Evolutionary conservation across 2,113 vertebrate species (phyloP).

Genomic region (Holacanthus passer): DNA sequence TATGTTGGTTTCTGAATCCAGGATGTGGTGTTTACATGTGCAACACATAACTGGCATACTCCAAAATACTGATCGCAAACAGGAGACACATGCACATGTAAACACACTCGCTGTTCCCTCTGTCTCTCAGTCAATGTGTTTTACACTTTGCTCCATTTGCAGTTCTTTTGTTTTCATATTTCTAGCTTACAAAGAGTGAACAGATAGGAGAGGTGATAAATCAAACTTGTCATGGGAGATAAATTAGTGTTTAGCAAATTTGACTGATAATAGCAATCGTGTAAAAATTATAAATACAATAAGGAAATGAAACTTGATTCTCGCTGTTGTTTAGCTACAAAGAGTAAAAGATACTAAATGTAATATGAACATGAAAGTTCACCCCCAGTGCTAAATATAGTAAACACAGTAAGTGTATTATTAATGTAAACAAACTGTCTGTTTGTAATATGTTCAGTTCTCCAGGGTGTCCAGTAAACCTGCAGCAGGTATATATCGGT

Average conservation of each 20-base stretch:
- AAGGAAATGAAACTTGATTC: not conserved
- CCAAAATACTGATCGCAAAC: not conserved
- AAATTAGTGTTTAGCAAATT: conserved; percentile 16
- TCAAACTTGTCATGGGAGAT: conserved; percentile 16
- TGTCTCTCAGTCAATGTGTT: not conserved
- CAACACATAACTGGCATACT: not conserved
- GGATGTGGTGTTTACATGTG: not conserved
- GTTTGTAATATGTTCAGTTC: conserved; percentile 21
- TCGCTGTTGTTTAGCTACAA: not conserved
- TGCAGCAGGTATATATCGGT: conserved; percentile 18
- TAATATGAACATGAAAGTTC: not conserved
- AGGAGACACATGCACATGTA: not conserved
- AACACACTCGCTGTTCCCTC: not conserved
- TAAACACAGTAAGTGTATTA: no score
- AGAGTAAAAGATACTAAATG: not conserved
- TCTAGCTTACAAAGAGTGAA: not conserved
- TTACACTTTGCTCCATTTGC: not conserved
- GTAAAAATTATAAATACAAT: not conserved
- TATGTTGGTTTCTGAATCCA: not conserved
- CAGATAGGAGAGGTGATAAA: conserved; percentile 7
- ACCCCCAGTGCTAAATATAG: conserved; percentile 7
- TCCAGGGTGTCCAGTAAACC: not conserved
- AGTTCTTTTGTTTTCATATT: not conserved
- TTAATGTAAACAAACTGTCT: conserved; percentile 1
- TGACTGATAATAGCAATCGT: conserved; percentile 7